Percentiles rank a stretch among this genome's conserved stretches.
These are phyloP conservation scores for Choloepus hoffmanni DNA, from an alignment of 2,113 vertebrate genomes.

Conservation along the genomic window DNA sequence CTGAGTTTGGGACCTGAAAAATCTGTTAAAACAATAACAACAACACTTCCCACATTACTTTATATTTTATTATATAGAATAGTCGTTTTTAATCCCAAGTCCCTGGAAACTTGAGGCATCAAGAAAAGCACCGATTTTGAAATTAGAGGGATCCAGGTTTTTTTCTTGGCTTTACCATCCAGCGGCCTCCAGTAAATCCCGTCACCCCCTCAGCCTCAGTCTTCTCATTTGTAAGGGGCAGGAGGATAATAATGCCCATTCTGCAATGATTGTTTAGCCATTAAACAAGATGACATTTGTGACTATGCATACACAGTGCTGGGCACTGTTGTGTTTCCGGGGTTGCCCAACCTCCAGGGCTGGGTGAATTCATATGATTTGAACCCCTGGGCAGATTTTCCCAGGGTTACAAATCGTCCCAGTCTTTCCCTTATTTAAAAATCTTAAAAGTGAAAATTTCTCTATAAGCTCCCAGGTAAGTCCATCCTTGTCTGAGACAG, in stretches of 20 bases:
- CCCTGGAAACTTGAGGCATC: background rate
- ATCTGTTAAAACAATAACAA: background rate
- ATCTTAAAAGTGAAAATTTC: background rate
- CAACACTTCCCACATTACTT: background rate
- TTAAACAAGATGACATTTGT: background rate
- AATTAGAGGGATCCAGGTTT: background rate
- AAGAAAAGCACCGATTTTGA: background rate
- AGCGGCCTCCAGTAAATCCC: background rate
- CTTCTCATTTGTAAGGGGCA: background rate
- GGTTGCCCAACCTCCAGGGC: background rate
- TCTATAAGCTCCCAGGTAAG: background rate
- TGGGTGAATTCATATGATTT: background rate
- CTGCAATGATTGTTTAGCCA: no score
- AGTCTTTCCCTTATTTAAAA: background rate
- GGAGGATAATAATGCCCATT: background rate
- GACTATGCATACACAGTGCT: background rate
- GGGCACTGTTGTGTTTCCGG: background rate
- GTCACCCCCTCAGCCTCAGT: background rate
- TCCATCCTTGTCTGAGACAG: background rate
- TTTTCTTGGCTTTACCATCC: background rate
- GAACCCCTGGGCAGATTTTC: background rate
- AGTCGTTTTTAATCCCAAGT: background rate
- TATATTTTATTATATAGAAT: conserved; percentile 11
- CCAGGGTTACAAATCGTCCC: background rate
- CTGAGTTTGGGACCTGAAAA: background rate